Conservation (phyloP, 2,888 invertebrate genomes). For the Drosophila algonquin region DNA sequence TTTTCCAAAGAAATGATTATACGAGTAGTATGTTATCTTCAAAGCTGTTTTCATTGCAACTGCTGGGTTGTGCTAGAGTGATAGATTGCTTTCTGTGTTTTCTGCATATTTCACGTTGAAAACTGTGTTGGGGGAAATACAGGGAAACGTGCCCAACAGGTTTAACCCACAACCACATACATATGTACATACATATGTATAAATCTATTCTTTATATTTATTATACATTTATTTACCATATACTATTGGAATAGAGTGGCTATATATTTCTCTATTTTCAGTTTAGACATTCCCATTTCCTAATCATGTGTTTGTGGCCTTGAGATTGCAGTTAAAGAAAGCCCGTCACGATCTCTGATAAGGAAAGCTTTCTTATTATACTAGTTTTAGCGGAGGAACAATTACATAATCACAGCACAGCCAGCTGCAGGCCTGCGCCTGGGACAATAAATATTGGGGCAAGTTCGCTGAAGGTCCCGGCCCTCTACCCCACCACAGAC, state of each 20-base stretch:
- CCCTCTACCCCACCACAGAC: not conserved
- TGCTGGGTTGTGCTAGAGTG: no score
- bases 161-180: not conserved
- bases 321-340: slow-evolving; percentile 11
- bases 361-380: not conserved
- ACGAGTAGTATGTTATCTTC: no score
- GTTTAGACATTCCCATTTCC: slow-evolving; percentile 7
- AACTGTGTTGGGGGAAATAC: not conserved
- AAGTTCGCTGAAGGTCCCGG: not conserved
- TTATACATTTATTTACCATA: not conserved
- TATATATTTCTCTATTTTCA: not conserved
- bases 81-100: no score
- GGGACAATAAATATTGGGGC: not conserved
- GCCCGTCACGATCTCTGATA: not conserved
- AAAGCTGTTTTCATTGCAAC: no score
- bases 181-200: no score
- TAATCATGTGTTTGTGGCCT: slow-evolving; percentile 18
- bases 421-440: not conserved
- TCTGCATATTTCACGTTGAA: not conserved
- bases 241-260: not conserved
- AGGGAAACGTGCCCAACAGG: not conserved
- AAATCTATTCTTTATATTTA: not conserved
- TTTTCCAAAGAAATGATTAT: no score
- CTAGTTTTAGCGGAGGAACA: slow-evolving; percentile 5
- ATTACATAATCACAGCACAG: slow-evolving; percentile 12